A percentile compares a stretch with the other conserved stretches of the same genome.
phyloP scores from a whole-genome alignment of 2,888 invertebrate genomes.

The Drosophila quasianomalipes region DNA sequence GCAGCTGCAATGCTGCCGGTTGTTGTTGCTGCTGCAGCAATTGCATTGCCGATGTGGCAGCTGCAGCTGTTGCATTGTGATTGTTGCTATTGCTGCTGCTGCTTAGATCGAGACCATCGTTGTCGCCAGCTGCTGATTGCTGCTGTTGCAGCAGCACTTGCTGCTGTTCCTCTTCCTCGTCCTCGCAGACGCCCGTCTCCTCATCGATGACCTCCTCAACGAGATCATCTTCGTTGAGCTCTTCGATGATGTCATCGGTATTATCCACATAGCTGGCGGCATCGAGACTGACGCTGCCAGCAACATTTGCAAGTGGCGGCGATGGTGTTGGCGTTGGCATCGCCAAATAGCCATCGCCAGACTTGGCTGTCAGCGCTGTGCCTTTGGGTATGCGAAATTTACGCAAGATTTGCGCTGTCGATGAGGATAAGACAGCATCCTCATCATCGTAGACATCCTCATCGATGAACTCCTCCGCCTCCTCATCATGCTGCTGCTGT shows the following conservation, averaged over 20 bases:
- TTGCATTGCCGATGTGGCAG: slow-evolving; percentile 20
- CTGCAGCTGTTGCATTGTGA: slow-evolving; percentile 28
- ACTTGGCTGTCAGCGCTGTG: slow-evolving; percentile 80
- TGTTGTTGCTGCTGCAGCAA: slow-evolving; percentile 32
- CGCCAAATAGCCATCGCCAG: slow-evolving; percentile 59
- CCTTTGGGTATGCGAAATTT: slow-evolving; percentile 84
- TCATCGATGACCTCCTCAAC: slow-evolving; percentile 80
- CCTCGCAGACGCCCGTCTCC: slow-evolving; percentile 57
- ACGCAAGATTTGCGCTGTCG: slow-evolving; percentile 82
- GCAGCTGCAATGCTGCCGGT: slow-evolving; percentile 71
- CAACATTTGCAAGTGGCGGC: slow-evolving; percentile 49
- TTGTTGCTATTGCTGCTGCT: slow-evolving; percentile 42
- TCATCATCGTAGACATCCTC: slow-evolving; percentile 68
- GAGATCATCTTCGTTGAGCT: slow-evolving; percentile 74
- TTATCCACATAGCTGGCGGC: slow-evolving; percentile 50
- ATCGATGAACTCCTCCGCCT: slow-evolving; percentile 55
- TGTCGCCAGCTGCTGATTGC: slow-evolving; percentile 22
- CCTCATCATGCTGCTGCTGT: slow-evolving; percentile 12
- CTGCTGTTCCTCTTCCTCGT: slow-evolving; percentile 40
- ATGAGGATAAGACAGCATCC: slow-evolving; percentile 58
- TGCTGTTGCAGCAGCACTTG: slow-evolving; percentile 32
- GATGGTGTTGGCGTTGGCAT: slow-evolving; percentile 76
- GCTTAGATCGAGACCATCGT: slow-evolving; percentile 51
- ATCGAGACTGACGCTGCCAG: slow-evolving; percentile 42
- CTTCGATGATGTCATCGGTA: slow-evolving; percentile 69